These are phyloP conservation scores for Ectemnius cavifrons DNA, from an alignment of 2,888 invertebrate species.

Conservation along the genomic window DNA sequence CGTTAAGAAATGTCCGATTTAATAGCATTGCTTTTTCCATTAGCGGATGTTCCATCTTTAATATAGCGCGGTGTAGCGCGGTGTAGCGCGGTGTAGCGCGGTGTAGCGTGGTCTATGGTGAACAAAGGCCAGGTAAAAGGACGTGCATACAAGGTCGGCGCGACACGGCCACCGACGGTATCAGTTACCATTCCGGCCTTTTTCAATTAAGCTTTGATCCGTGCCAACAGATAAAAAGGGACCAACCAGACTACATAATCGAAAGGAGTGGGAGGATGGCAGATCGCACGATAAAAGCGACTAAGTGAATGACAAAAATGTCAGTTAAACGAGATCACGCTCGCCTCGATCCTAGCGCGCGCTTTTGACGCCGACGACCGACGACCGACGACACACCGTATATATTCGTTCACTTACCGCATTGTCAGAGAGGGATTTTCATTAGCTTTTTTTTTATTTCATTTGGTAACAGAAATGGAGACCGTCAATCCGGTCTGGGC, in stretches of 20 bases:
- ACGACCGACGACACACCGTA: conserved; percentile 12
- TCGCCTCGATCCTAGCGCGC: conserved; percentile 12
- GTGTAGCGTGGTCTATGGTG: background rate
- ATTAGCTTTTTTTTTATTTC: no score
- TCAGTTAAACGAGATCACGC: conserved; percentile 42
- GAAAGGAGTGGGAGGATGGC: background rate
- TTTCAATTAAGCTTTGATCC: conserved; percentile 72
- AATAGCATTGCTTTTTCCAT: no score
- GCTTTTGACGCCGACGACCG: conserved; percentile 19
- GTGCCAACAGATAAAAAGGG: conserved; percentile 53
- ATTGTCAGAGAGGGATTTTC: background rate
- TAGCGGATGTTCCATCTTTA: conserved; percentile 20
- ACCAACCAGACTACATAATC: conserved; percentile 41
- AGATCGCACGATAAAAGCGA: conserved; percentile 6
- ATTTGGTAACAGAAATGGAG: no score
- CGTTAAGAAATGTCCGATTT: background rate
- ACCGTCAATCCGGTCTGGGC: no score
- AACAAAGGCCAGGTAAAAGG: no score
- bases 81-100: no score
- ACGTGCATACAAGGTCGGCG: conserved; percentile 47
- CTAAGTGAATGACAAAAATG: conserved; percentile 33
- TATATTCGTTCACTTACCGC: conserved; percentile 29
- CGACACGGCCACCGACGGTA: conserved; percentile 55
- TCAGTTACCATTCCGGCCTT: conserved; percentile 63
- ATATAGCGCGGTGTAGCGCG: conserved; percentile 22